Base-by-base conservation (phyloP, 2,888 invertebrate genomes). In the Cryptophagus acutangulus region DNA sequence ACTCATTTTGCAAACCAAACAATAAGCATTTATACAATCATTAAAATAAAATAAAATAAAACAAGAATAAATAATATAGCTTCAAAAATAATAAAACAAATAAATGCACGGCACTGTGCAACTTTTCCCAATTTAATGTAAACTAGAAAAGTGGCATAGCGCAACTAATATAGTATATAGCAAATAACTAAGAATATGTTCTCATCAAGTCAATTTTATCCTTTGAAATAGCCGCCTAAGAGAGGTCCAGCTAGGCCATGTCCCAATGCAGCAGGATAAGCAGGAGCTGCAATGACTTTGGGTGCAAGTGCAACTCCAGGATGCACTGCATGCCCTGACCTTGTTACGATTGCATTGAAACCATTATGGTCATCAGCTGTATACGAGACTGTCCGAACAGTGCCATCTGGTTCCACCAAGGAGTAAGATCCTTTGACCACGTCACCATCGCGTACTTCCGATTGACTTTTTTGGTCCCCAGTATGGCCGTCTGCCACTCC, bases 301-400 rank as follows among this genome's bases (percentile, higher is more conserved):
- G 55, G 59, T 3, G 61, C 63, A 5, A 58, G 52, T 5, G 56
- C 56, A 6, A 63, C 52, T 1, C 60, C 61, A 14, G 77, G 77
- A 61, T 77, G 77, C 1, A 72, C 73, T 10, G 78, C 75, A 55
- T 81, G 81, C 33, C 80, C 82, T 9, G 60, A 49, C 56, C 66
- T 55, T 24, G 63, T 61, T 9, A 66, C 66, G 12, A 65, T 58
- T 1, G 66, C 66, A 43, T 66, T 66, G 50, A 66, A 77, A 69
- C 77, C 77, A 48, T 71, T 73, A 42, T 73, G 71, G 46, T 76
- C 75, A 60, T 78, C 77, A 45, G 78, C 77, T 33, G 76, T 66
- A 55, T 78, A 78, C 46, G 72, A 67, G 29, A 78, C 78, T 51
- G 71, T 75, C 54, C 78, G 69, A 37, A 75, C 57, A 14, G 77